Evolutionary conservation across 2,797 vertebrate genomes (phyloP).

Genomic region (Typhlichthys eigenmanni): DNA sequence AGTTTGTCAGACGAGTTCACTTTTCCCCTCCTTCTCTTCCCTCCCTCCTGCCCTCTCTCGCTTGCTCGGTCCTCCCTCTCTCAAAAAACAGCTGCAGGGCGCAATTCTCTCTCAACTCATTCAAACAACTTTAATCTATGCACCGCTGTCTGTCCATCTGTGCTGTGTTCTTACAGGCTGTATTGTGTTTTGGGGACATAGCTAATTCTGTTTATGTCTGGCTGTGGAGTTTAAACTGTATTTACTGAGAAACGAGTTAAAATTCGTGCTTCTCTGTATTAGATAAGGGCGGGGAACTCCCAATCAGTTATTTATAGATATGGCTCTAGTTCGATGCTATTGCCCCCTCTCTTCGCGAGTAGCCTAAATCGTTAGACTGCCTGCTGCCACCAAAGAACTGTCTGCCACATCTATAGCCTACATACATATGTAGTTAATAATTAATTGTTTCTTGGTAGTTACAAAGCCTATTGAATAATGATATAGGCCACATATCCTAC

Average conservation of each 20-base stretch:
- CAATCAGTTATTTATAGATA: too few relatives aligned
- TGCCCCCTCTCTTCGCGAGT: too few relatives aligned
- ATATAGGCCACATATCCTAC: background rate
- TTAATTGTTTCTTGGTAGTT: slow-evolving; percentile 37
- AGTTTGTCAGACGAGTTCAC: slow-evolving; percentile 78
- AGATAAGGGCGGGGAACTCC: too few relatives aligned
- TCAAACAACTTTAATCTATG: too few relatives aligned
- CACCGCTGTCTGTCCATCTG: slow-evolving; percentile 3
- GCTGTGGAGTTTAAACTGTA: background rate
- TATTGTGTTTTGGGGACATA: background rate
- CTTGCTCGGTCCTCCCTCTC: slow-evolving; percentile 20
- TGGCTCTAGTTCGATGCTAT: too few relatives aligned
- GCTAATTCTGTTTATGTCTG: slow-evolving; percentile 1
- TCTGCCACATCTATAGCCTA: too few relatives aligned
- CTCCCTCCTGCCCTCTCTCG: slow-evolving; percentile 4
- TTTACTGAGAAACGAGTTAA: too few relatives aligned
- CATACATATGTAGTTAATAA: slow-evolving; percentile 11
- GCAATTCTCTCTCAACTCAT: background rate
- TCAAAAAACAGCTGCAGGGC: background rate
- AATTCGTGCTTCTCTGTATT: too few relatives aligned
- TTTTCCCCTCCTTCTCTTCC: slow-evolving; percentile 44
- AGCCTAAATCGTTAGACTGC: too few relatives aligned
- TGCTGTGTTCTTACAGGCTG: background rate
- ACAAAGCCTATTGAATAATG: slow-evolving; percentile 13
- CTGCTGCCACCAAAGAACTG: too few relatives aligned